Conservation (phyloP, 2,113 vertebrate species). For the Okapia johnstoni region DNA sequence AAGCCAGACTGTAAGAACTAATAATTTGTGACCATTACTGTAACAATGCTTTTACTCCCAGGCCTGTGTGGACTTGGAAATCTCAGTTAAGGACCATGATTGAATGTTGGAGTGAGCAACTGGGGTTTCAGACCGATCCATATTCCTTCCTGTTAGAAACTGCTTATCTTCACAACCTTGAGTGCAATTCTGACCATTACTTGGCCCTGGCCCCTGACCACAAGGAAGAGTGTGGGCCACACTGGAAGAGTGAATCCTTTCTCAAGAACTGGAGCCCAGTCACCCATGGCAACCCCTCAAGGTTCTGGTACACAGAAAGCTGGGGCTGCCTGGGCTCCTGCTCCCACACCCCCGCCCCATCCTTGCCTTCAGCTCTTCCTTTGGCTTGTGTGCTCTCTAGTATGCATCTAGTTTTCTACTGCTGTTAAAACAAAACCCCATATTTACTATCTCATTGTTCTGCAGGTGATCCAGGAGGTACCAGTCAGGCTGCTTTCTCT, state of each 20-base stretch:
- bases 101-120: not conserved
- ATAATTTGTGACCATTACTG: not conserved
- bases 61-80: not conserved
- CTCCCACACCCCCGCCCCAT: fast-evolving
- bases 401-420: not conserved
- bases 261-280: not conserved
- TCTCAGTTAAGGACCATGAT: not conserved
- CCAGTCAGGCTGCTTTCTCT: not conserved
- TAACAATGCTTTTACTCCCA: not conserved
- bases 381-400: not conserved
- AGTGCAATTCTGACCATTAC: not conserved
- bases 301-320: not conserved
- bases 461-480: not conserved
- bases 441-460: not conserved
- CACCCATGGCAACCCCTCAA: too few relatives aligned
- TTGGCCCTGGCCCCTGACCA: not conserved
- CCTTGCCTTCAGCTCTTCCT: not conserved
- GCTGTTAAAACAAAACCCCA: not conserved
- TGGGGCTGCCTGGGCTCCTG: not conserved
- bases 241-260: not conserved
- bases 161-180: not conserved
- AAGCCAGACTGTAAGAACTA: not conserved
- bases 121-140: not conserved
- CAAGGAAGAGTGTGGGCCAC: not conserved
- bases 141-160: not conserved